phyloP scores from a whole-genome alignment of 1,140 invertebrate species.

The Cydia amplana region DNA sequence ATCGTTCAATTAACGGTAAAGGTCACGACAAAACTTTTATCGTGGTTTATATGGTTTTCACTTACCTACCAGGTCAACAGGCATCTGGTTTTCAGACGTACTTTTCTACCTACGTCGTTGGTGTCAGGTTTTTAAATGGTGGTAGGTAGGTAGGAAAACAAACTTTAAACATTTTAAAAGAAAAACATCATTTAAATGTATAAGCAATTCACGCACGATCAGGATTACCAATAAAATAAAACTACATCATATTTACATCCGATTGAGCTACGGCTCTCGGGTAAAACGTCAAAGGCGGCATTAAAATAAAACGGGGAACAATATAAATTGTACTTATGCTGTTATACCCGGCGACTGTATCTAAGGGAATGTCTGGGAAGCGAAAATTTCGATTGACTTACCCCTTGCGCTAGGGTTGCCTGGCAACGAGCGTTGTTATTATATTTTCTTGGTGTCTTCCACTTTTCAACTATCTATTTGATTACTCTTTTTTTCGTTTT shows the following conservation, averaged over 20 bases:
- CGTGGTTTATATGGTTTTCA: neutral
- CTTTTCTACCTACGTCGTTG: no score
- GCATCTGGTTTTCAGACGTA: no score
- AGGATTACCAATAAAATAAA: no score
- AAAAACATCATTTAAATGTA: no score
- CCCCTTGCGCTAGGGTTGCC: conserved; percentile 35
- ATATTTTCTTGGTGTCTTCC: neutral
- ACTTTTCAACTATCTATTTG: neutral
- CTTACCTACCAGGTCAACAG: no score
- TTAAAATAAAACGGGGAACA: conserved; percentile 25
- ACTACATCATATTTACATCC: conserved; percentile 13
- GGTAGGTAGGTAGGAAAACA: no score
- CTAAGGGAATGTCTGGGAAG: conserved; percentile 38
- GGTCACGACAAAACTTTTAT: neutral
- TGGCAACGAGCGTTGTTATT: neutral
- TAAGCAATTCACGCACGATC: no score
- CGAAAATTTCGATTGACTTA: conserved; percentile 69
- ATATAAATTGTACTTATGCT: conserved; percentile 27
- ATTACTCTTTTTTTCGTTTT: neutral
- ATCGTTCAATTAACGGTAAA: neutral
- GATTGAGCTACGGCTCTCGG: conserved; percentile 1
- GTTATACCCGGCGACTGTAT: neutral
- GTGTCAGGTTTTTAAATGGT: no score
- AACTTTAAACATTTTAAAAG: no score
- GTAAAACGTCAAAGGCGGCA: conserved; percentile 5